phyloP scores from a whole-genome alignment of 2,797 vertebrate genomes.

The Silurus lanzhouensis region DNA sequence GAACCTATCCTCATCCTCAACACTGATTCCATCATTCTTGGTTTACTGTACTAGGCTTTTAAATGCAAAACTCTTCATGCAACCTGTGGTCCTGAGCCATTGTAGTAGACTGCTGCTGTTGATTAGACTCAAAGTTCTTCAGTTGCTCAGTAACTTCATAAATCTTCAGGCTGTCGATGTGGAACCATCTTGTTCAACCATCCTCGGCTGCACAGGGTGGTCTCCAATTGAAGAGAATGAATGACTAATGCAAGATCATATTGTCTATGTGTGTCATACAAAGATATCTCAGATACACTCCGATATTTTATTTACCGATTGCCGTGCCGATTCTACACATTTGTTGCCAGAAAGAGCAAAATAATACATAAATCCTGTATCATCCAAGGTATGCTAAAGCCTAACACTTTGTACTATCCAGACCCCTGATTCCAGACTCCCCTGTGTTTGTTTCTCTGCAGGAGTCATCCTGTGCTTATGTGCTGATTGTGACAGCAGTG shows the following conservation, averaged over 20 bases:
- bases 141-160: no score
- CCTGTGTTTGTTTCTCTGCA: conserved; percentile 58
- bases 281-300: no score
- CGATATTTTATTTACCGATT: not conserved
- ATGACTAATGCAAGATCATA: no score
- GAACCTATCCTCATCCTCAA: no score
- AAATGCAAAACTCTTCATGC: no score
- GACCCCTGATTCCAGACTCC: not conserved
- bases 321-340: not conserved
- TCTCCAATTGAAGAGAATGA: not conserved
- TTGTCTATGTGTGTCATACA: not conserved
- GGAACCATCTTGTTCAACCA: not conserved
- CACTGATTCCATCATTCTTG: no score
- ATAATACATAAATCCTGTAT: not conserved
- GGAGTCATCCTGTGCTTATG: conserved; percentile 94
- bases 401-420: not conserved
- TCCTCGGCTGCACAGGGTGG: no score
- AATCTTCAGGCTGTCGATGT: not conserved
- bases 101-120: no score
- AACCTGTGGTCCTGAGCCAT: no score
- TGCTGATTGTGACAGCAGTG: conserved; percentile 90
- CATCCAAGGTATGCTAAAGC: not conserved
- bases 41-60: no score
- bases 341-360: not conserved
- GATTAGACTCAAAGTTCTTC: no score